Percentiles rank a stretch among this genome's conserved stretches.
These are phyloP conservation scores for Miniopterus natalensis DNA, from an alignment of 2,113 vertebrate species.

Conservation along the genomic window DNA sequence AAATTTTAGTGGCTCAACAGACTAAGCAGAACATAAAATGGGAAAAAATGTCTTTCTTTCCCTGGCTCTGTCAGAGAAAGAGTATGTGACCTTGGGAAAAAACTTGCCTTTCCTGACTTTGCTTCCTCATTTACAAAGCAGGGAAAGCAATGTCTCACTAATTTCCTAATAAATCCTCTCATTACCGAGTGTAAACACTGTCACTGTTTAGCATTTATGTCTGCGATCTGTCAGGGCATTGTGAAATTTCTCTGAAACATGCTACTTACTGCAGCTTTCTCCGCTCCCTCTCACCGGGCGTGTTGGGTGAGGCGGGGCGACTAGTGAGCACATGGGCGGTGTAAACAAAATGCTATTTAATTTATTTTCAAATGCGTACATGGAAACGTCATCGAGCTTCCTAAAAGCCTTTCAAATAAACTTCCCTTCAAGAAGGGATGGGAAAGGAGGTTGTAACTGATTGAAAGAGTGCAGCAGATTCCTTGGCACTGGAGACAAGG, in stretches of 20 bases:
- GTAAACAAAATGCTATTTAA: constrained; percentile 67
- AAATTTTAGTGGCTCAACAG: constrained; percentile 17
- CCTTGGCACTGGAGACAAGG: background rate
- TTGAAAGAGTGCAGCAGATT: constrained; percentile 37
- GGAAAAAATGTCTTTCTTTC: background rate
- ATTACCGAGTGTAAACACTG: constrained; percentile 73
- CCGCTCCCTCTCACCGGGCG: background rate
- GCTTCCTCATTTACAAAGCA: constrained; percentile 71
- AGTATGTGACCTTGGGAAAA: background rate
- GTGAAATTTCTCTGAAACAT: constrained; percentile 73
- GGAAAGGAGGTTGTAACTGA: constrained; percentile 6
- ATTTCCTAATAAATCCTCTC: constrained; percentile 79
- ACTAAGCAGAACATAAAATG: constrained; percentile 31
- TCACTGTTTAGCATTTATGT: constrained; percentile 73
- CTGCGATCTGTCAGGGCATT: constrained; percentile 73
- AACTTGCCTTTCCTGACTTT: constrained; percentile 58
- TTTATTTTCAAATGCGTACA: constrained; percentile 72
- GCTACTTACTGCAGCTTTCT: constrained; percentile 48
- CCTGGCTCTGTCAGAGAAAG: constrained; percentile 36
- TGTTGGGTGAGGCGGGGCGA: background rate
- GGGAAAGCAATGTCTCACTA: constrained; percentile 53
- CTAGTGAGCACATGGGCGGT: constrained; percentile 58
- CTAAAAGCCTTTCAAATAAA: constrained; percentile 74
- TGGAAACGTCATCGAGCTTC: constrained; percentile 74
- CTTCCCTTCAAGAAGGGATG: constrained; percentile 8